phyloP scores from a whole-genome alignment of 2,888 invertebrate species.

The Rhingia rostrata region DNA sequence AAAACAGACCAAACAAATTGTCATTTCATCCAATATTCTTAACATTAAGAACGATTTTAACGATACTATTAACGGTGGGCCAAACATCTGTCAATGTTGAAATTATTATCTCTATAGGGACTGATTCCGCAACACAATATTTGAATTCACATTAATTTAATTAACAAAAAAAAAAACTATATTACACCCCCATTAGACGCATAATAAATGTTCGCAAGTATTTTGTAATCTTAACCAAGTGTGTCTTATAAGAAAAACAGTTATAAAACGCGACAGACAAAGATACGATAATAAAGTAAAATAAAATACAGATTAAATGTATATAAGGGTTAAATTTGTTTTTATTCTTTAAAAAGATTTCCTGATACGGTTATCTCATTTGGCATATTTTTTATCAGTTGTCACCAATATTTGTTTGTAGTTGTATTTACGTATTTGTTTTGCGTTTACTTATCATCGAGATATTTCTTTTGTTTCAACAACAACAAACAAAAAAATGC shows the following conservation, averaged over 20 bases:
- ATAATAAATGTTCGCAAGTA: neutral
- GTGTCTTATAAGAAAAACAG: neutral
- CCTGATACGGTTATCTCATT: neutral
- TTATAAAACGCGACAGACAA: neutral
- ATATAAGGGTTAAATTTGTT: neutral
- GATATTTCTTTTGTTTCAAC: too few relatives aligned
- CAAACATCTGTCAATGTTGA: too few relatives aligned
- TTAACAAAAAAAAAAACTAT: neutral
- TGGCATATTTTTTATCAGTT: too few relatives aligned
- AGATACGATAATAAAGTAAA: neutral
- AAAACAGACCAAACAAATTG: too few relatives aligned
- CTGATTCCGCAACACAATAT: neutral
- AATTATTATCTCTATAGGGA: too few relatives aligned
- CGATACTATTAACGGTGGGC: too few relatives aligned
- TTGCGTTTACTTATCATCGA: too few relatives aligned
- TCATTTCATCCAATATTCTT: too few relatives aligned
- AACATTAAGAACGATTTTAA: too few relatives aligned
- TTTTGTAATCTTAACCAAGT: neutral
- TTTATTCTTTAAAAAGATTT: neutral
- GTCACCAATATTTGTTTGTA: too few relatives aligned
- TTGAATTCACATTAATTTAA: neutral
- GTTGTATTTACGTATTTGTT: too few relatives aligned
- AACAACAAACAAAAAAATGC: too few relatives aligned
- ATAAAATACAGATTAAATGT: neutral
- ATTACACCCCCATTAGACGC: neutral